Evolutionary conservation across 2,888 invertebrate genomes (phyloP).

Genomic region (Agrochola macilenta): DNA sequence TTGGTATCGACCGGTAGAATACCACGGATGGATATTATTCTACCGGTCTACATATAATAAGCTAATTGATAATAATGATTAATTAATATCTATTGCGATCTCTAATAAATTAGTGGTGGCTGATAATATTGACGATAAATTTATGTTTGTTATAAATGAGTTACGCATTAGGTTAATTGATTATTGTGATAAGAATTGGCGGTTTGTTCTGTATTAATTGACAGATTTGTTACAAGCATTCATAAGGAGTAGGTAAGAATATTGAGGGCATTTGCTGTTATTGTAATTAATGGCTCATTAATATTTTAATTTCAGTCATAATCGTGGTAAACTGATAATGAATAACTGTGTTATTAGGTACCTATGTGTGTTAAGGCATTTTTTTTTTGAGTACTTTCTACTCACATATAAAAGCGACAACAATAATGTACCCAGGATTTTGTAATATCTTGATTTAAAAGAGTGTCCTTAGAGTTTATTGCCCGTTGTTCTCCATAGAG

Average conservation of each 20-base stretch:
- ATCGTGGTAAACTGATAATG: no score
- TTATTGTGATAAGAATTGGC: no score
- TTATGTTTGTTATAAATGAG: slow-evolving; percentile 14
- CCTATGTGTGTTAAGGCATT: no score
- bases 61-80: slow-evolving; percentile 43
- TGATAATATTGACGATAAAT: slow-evolving; percentile 32
- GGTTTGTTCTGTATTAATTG: neutral
- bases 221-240: neutral
- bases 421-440: no score
- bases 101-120: slow-evolving; percentile 25
- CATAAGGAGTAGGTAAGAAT: neutral
- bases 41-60: slow-evolving; percentile 28
- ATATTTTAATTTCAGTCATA: neutral
- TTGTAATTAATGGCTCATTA: neutral
- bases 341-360: neutral
- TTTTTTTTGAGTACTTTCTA: no score
- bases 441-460: no score
- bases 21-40: neutral
- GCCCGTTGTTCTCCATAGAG: no score
- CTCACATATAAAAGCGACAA: no score
- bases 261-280: neutral
- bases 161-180: slow-evolving; percentile 1
- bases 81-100: slow-evolving; percentile 35
- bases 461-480: no score
- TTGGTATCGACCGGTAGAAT: slow-evolving; percentile 46